Conservation (phyloP, 2,113 vertebrate genomes). For the Corythaeola cristata region DNA sequence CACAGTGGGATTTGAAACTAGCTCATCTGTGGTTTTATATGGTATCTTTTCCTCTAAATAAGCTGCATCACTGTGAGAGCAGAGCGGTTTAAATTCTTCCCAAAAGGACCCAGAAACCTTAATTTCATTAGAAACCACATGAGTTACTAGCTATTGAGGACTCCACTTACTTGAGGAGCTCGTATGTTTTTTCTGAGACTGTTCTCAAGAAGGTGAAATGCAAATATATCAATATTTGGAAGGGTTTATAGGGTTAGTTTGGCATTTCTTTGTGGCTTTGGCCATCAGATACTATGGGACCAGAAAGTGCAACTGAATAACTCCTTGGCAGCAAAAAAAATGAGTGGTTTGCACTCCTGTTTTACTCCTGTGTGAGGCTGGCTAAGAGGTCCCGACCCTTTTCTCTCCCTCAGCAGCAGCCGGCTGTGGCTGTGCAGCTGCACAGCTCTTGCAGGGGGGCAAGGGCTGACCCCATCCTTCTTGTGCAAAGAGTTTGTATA, state of each 20-base stretch:
- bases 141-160: background rate
- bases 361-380: background rate
- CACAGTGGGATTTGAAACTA: background rate
- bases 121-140: background rate
- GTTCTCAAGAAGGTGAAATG: background rate
- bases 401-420: background rate
- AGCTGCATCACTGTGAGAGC: background rate
- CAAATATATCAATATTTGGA: background rate
- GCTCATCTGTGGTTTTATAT: background rate
- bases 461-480: background rate
- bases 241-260: background rate
- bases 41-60: background rate
- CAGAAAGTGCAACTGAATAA: background rate
- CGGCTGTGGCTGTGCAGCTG: slow-evolving; percentile 15
- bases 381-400: background rate
- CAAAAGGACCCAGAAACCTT: background rate
- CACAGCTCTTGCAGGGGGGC: background rate
- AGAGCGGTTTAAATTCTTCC: background rate
- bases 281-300: background rate
- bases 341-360: background rate
- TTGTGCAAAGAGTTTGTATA: background rate
- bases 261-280: background rate
- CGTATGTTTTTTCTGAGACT: background rate
- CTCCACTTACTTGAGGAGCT: background rate
- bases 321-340: background rate